A percentile compares a stretch with the other conserved stretches of the same genome.
These are phyloP conservation scores for Neomorphus geoffroyi DNA, from an alignment of 2,797 vertebrate species.

Conservation along the genomic window DNA sequence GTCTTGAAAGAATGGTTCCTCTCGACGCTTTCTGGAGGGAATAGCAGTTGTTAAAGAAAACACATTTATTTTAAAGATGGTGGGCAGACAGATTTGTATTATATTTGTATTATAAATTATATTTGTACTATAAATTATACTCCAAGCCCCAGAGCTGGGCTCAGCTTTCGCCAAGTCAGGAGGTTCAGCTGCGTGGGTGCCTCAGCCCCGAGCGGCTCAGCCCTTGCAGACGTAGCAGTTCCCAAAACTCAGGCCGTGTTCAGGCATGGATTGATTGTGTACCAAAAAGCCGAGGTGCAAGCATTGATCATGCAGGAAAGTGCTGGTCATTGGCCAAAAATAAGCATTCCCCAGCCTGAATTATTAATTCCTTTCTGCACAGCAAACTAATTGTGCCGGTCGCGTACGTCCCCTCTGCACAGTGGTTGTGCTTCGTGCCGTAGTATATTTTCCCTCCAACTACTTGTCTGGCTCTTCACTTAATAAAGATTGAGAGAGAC, in stretches of 20 bases:
- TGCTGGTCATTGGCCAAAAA: slow-evolving; percentile 2
- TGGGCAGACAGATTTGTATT: not conserved
- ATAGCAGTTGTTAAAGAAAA: not conserved
- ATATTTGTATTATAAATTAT: not conserved
- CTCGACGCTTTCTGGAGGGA: not conserved
- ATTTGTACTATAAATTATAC: not conserved
- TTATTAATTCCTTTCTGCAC: not conserved
- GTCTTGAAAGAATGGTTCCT: not conserved
- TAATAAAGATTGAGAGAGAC: slow-evolving; percentile 56
- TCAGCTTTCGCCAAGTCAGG: not conserved
- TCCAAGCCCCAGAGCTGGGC: too few species aligned
- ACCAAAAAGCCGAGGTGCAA: slow-evolving; percentile 19
- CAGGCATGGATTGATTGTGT: not conserved
- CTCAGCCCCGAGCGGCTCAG: not conserved
- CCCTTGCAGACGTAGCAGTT: not conserved
- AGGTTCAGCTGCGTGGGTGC: accelerated
- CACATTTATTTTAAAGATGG: not conserved
- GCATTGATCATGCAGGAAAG: slow-evolving; percentile 10
- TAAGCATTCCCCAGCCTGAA: slow-evolving; percentile 4
- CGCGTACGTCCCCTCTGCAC: accelerated
- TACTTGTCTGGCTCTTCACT: slow-evolving; percentile 25
- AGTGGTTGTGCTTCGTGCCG: not conserved
- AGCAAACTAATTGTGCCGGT: accelerated
- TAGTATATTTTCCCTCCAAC: slow-evolving; percentile 24
- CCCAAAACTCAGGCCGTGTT: not conserved